Evolutionary conservation across 2,113 vertebrate genomes (phyloP).

Genomic region (rabbit (Oryctolagus cuniculus)): mOryCun1.1 NC_091450.1:47144501-47145000

Average conservation of each 20-base stretch:
- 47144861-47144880: background rate
- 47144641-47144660: no score
- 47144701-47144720: background rate
- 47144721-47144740: background rate
- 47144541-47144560: background rate
- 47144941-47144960: background rate
- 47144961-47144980: background rate
- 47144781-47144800: background rate
- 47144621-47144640: background rate
- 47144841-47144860: background rate
- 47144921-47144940: background rate
- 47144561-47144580: background rate
- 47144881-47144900: background rate
- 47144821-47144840: fast-evolving
- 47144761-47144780: background rate
- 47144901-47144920: background rate
- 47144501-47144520: background rate
- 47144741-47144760: background rate
- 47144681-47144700: background rate
- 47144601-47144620: fast-evolving
- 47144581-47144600: background rate
- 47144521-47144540: background rate
- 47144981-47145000: background rate
- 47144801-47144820: background rate
- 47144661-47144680: background rate